Evolutionary conservation across 1,140 invertebrate genomes (phyloP).

Genomic region (Euura saliciscinereae): DNA sequence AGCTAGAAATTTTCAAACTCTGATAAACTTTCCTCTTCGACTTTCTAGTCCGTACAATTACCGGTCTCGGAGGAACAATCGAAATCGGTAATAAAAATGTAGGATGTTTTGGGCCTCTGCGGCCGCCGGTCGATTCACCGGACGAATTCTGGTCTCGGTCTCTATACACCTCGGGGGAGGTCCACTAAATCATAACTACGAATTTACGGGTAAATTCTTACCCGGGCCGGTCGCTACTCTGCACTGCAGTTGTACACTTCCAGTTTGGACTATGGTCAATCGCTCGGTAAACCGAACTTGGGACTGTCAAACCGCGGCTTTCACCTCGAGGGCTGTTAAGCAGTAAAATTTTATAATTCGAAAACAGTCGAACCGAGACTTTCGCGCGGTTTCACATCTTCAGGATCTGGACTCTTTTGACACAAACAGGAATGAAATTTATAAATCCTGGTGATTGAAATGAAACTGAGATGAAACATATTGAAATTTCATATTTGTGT

Average conservation of each 20-base stretch:
- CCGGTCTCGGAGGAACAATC: not conserved
- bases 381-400: no score
- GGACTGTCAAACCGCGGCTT: slow-evolving; percentile 27
- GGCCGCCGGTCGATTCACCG: slow-evolving; percentile 35
- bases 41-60: not conserved
- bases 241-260: not conserved
- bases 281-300: slow-evolving; percentile 6
- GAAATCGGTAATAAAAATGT: not conserved
- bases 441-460: no score
- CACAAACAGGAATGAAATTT: no score
- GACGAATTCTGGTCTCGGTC: slow-evolving; percentile 22
- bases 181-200: slow-evolving; percentile 38
- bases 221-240: no score
- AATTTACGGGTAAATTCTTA: slow-evolving; percentile 42
- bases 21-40: not conserved
- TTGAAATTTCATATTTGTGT: no score
- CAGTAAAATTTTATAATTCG: slow-evolving; percentile 11
- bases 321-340: slow-evolving; percentile 28
- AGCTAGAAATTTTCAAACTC: not conserved
- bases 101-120: slow-evolving; percentile 42
- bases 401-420: no score
- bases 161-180: not conserved
- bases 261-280: not conserved
- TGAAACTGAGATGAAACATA: no score
- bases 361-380: no score